phyloP scores from a whole-genome alignment of 1,140 invertebrate species.

The Batillaria attramentaria region DNA sequence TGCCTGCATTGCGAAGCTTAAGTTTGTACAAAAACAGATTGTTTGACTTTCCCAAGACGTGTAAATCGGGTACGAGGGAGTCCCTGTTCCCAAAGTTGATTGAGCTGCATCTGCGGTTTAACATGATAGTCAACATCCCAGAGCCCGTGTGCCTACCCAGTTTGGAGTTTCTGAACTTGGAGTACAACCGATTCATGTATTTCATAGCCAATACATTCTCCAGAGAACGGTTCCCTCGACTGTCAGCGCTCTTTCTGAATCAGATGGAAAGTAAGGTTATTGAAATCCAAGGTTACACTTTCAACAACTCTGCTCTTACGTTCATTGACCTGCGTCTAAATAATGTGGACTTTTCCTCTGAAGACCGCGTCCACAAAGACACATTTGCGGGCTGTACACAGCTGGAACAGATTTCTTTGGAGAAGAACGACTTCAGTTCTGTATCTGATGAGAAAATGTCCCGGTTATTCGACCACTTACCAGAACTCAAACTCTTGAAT shows the following conservation, averaged over 20 bases:
- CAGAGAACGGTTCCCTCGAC: background rate
- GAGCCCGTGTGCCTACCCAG: constrained; percentile 11
- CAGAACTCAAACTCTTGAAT: background rate
- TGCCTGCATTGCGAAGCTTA: background rate
- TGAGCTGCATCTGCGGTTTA: background rate
- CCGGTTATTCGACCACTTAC: background rate
- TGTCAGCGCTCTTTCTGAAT: background rate
- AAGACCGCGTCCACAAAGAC: background rate
- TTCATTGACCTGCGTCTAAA: background rate
- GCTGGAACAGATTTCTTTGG: background rate
- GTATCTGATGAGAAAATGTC: background rate
- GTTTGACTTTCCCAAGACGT: background rate
- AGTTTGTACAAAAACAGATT: background rate
- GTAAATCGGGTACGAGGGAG: background rate
- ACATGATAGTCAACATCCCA: background rate
- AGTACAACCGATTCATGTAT: background rate
- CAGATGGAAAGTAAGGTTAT: constrained; percentile 12
- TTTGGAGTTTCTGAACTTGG: background rate
- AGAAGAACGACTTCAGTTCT: background rate
- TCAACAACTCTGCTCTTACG: constrained; percentile 9
- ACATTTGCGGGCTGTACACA: background rate
- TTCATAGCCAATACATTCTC: constrained; percentile 15
- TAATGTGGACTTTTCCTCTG: constrained; percentile 7
- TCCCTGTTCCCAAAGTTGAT: background rate
- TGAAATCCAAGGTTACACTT: constrained; percentile 5